Percentiles rank a stretch among this genome's conserved stretches.
phyloP scores from a whole-genome alignment of 2,113 vertebrate species.

The Catharus bicknelli region DNA sequence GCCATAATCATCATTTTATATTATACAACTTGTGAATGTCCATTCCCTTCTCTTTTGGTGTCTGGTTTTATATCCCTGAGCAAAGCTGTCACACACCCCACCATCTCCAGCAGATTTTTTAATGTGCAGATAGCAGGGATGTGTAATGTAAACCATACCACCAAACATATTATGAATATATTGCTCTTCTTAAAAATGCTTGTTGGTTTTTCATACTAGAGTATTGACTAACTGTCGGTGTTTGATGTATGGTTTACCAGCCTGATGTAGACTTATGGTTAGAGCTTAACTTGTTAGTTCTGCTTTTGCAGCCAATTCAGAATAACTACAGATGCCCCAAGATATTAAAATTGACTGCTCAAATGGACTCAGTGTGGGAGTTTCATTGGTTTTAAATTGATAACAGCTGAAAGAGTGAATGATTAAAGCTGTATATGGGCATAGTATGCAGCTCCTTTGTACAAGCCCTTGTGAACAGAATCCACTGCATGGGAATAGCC shows the following conservation, averaged over 20 bases:
- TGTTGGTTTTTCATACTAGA: conserved; percentile 90
- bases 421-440: conserved; percentile 82
- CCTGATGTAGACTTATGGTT: conserved; percentile 89
- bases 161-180: conserved; percentile 82
- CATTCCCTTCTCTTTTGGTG: conserved; percentile 12
- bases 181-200: conserved; percentile 87
- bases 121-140: conserved; percentile 50
- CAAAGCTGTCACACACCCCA: conserved; percentile 41
- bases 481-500: conserved; percentile 75
- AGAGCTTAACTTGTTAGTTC: conserved; percentile 97
- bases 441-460: conserved; percentile 78
- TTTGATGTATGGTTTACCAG: conserved; percentile 92
- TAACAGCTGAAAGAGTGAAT: conserved; percentile 86
- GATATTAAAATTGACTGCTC: conserved; percentile 93
- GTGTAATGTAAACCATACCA: conserved; percentile 72
- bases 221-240: conserved; percentile 92
- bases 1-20: conserved; percentile 43
- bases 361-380: conserved; percentile 87
- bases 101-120: conserved; percentile 45
- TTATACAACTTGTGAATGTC: conserved; percentile 39
- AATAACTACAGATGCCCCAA: conserved; percentile 90
- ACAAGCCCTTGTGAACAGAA: conserved; percentile 73
- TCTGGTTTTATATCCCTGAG: conserved; percentile 37
- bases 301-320: conserved; percentile 88
- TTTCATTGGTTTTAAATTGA: conserved; percentile 91